phyloP scores from a whole-genome alignment of 1,140 invertebrate species.

The Diplogasteroides magnus region DNA sequence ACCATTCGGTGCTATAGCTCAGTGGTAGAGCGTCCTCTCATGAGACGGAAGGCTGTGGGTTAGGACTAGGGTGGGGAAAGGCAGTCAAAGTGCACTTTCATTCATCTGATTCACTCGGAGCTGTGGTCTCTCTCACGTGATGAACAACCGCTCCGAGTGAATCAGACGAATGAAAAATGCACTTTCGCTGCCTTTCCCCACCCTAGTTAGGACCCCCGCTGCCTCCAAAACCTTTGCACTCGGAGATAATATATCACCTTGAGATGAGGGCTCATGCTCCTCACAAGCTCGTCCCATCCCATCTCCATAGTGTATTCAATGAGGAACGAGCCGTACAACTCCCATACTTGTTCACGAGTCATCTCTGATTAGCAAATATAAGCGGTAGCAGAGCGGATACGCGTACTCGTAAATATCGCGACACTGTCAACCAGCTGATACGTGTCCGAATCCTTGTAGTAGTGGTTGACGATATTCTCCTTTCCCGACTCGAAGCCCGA shows the following conservation, averaged over 20 bases:
- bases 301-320: slow-evolving; percentile 36
- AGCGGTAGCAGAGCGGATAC: too few relatives aligned
- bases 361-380: slow-evolving; percentile 22
- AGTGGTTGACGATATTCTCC: slow-evolving; percentile 37
- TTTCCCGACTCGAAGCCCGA: slow-evolving; percentile 33
- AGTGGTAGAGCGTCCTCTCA: too few relatives aligned
- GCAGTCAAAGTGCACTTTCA: too few relatives aligned
- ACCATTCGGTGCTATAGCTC: too few relatives aligned
- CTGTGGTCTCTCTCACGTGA: too few relatives aligned
- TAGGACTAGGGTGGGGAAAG: too few relatives aligned
- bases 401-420: slow-evolving; percentile 22
- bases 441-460: slow-evolving; percentile 33
- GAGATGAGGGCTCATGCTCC: slow-evolving; percentile 46
- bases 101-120: too few relatives aligned
- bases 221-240: not conserved
- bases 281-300: slow-evolving; percentile 46
- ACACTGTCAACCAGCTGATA: slow-evolving; percentile 31
- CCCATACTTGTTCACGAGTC: slow-evolving; percentile 33
- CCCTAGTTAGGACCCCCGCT: slow-evolving; percentile 27
- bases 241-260: slow-evolving; percentile 21
- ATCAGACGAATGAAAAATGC: too few relatives aligned
- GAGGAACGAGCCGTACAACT: slow-evolving; percentile 33
- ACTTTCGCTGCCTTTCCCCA: too few relatives aligned
- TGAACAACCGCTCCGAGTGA: too few relatives aligned
- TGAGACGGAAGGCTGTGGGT: too few relatives aligned